Conservation (phyloP, 2,888 invertebrate species). For the Metalampra italica region DNA sequence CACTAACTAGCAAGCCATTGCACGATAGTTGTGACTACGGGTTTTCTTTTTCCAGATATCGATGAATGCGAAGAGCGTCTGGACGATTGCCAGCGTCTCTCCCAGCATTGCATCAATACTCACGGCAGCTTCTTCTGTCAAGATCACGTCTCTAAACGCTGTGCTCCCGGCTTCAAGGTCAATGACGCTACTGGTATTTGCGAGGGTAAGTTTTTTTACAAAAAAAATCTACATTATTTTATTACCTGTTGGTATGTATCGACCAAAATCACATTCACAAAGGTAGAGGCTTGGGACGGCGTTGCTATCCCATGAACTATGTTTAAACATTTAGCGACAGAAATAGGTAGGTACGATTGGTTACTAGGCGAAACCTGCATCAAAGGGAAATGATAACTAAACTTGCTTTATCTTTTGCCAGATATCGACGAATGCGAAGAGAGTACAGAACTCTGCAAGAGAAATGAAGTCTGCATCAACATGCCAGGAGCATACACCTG, state of each 20-base stretch:
- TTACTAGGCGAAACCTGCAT: too few species aligned
- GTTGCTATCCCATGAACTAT: too few species aligned
- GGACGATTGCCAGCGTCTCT: slow-evolving; percentile 82
- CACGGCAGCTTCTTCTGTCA: slow-evolving; percentile 85
- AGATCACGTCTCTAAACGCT: slow-evolving; percentile 80
- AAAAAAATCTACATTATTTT: neutral
- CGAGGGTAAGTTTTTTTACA: slow-evolving; percentile 61
- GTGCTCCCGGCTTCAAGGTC: slow-evolving; percentile 82
- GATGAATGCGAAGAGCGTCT: slow-evolving; percentile 83
- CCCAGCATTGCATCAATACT: slow-evolving; percentile 84
- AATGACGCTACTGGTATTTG: slow-evolving; percentile 73
- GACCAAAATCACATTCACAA: too few species aligned
- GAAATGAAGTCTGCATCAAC: slow-evolving; percentile 90
- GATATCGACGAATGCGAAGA: slow-evolving; percentile 93
- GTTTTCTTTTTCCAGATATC: slow-evolving; percentile 81
- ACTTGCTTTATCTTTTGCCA: slow-evolving; percentile 36
- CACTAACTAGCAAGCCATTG: too few species aligned
- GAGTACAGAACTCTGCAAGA: slow-evolving; percentile 86
- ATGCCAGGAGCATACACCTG: slow-evolving; percentile 90
- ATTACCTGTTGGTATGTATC: too few species aligned
- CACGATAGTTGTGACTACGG: too few species aligned
- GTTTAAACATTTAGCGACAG: too few species aligned
- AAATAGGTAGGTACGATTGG: too few species aligned
- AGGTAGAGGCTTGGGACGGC: too few species aligned
- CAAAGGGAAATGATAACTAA: too few species aligned